These are phyloP conservation scores for Lasius platythorax DNA, from an alignment of 2,888 invertebrate species.

Conservation along the genomic window DNA sequence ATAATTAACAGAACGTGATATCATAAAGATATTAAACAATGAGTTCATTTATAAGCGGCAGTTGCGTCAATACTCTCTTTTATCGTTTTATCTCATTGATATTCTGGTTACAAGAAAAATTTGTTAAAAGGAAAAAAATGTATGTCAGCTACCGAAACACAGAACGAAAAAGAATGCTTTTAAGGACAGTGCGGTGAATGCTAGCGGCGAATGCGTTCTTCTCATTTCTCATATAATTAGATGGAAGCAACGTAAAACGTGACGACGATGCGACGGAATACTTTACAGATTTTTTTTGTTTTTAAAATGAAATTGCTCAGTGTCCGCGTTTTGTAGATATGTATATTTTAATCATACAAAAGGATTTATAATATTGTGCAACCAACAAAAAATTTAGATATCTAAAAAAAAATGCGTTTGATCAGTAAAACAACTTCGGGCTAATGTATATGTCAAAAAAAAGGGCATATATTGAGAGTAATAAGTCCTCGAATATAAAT, in stretches of 20 bases:
- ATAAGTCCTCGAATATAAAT: not conserved
- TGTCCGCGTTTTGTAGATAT: not conserved
- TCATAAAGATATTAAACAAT: not conserved
- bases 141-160: not conserved
- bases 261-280: conserved; percentile 15
- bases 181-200: conserved; percentile 23
- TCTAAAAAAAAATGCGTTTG: not conserved
- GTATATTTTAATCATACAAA: not conserved
- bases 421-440: not conserved
- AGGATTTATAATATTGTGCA: not conserved
- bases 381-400: not conserved
- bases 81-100: not conserved
- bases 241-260: conserved; percentile 7
- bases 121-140: not conserved
- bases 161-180: conserved; percentile 25
- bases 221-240: conserved; percentile 31
- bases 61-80: not conserved
- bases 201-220: not conserved
- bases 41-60: not conserved
- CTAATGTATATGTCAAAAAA: not conserved
- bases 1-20: not conserved
- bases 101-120: not conserved
- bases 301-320: not conserved
- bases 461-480: not conserved
- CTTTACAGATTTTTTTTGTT: not conserved